Base-by-base conservation (phyloP, 2,797 vertebrate genomes). In the Lithobates pipiens region DNA sequence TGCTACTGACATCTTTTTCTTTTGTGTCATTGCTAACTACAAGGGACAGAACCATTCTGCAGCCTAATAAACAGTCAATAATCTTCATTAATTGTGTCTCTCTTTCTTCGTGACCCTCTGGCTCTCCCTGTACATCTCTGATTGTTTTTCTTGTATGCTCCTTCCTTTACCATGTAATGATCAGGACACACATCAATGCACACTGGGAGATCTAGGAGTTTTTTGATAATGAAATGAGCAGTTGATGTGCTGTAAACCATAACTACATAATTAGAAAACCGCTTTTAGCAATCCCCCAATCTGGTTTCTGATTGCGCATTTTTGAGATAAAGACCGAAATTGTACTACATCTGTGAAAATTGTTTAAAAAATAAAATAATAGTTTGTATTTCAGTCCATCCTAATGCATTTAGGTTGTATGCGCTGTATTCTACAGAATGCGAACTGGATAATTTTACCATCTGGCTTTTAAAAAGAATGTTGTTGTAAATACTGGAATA, bases 401-500 rank as follows among this genome's bases (percentile, higher is more conserved):
- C 21, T 27, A n/a, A 77, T 27, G 36, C 83, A 36, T 72, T 79
- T 65, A 74, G 76, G 42, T 44, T 44, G 32, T 42, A 50, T 63
- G 34, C 29, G 46, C 36, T 29, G 57, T 7, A 18, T 77, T 46
- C 72, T 69, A 70, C 44, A 25, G 18, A 67, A 34, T 21, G 10
- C n/a, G 44, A 25, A 84, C 61, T 10, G 39, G 69, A 50, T 69
- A 46, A 67, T 85, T 21, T 18, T 61, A 70, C 70, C 76, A 85
- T 85, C 83, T 85, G 83, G 76, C 54, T 74, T 63, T 32, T 65
- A 42, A 32, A 54, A 78, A 71, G 76, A 74, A 85, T 85, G 76
- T 79, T 74, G 46, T 74, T 74, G 83, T 85, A 85, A 78, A 85
- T 85, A 74, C 68, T 85, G 83, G 76, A 73, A 67, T 25, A 21